A percentile compares a stretch with the other conserved stretches of the same genome.
Conservation (phyloP, 1,140 invertebrate species). For the Colletes gigas region DNA sequence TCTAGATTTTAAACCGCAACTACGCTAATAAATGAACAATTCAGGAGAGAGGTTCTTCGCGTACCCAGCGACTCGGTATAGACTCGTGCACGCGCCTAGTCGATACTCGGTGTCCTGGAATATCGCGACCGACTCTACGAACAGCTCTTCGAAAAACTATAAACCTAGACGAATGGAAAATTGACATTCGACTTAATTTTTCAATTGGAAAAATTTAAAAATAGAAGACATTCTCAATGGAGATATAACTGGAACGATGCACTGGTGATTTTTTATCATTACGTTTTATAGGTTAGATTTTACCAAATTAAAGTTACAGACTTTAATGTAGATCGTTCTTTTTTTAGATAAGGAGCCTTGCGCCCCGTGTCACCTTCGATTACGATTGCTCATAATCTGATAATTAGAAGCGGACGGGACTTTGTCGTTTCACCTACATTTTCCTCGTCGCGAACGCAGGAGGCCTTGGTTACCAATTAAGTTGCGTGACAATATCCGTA, state of each 20-base stretch:
- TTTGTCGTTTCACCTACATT: constrained; percentile 27
- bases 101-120: constrained; percentile 15
- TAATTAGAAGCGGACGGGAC: constrained; percentile 17
- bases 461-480: constrained; percentile 25
- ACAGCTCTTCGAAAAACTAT: too few relatives aligned
- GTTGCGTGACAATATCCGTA: not conserved
- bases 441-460: not conserved
- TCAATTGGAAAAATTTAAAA: too few relatives aligned
- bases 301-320: not conserved
- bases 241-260: too few relatives aligned
- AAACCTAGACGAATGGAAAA: not conserved
- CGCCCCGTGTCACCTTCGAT: constrained; percentile 32
- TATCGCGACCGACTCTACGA: not conserved
- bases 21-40: constrained; percentile 25
- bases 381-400: constrained; percentile 32
- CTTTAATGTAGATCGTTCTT: constrained; percentile 6
- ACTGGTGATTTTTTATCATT: too few relatives aligned
- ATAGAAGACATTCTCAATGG: too few relatives aligned
- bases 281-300: not conserved
- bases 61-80: not conserved
- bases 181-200: too few relatives aligned
- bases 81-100: not conserved
- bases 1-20: constrained; percentile 43
- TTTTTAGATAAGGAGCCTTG: constrained; percentile 25
- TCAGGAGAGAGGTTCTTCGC: not conserved